Conservation (phyloP, 2,888 invertebrate species). For the Cephonodes hylas region DNA sequence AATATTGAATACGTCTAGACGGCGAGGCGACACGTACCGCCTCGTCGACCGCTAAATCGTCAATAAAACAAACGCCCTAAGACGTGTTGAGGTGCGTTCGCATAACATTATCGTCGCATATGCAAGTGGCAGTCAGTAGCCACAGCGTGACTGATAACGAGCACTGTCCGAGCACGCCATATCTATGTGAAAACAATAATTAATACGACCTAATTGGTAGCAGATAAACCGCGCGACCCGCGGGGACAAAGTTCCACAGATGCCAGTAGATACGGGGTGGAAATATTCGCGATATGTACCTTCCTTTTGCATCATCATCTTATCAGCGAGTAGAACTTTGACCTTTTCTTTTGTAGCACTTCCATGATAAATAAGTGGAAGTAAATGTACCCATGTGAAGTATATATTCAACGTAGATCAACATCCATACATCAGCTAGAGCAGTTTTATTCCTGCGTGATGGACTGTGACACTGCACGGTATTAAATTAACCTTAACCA, state of each 20-base stretch:
- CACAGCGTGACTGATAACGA: constrained; percentile 62
- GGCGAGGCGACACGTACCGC: constrained; percentile 28
- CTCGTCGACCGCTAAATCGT: constrained; percentile 28
- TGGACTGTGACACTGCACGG: not conserved
- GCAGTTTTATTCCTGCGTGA: not conserved
- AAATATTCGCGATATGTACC: constrained; percentile 4
- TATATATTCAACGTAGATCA: not conserved
- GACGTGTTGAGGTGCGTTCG: not conserved
- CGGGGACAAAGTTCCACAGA: constrained; percentile 40
- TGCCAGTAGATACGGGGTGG: constrained; percentile 24
- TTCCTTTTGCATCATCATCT: not conserved
- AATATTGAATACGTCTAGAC: not conserved
- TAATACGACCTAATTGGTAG: constrained; percentile 64
- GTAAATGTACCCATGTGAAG: not conserved
- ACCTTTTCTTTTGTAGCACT: not conserved
- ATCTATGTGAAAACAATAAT: constrained; percentile 53
- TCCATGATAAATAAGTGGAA: not conserved
- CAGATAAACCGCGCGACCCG: constrained; percentile 50
- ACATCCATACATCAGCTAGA: not conserved
- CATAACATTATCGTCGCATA: not conserved
- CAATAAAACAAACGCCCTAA: constrained; percentile 30
- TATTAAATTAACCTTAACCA: not conserved
- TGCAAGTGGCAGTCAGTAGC: constrained; percentile 31
- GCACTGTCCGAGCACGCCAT: constrained; percentile 37
- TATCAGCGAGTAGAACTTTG: not conserved